Conservation (phyloP, 2,113 vertebrate genomes). For the Leucopsar rothschildi region DNA sequence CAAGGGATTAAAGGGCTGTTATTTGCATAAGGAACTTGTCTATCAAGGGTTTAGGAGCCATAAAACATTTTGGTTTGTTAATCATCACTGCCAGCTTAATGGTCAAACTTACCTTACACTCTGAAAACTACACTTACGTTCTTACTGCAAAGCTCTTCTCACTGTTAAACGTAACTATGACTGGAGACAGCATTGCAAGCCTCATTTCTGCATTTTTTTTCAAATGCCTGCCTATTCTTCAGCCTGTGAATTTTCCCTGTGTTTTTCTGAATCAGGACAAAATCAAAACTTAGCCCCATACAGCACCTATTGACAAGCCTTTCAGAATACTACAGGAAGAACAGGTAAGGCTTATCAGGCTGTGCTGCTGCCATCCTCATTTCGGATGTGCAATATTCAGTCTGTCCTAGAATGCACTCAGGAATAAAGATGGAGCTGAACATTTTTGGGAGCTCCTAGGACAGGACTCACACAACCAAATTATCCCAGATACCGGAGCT, state of each 20-base stretch:
- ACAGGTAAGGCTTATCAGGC: not conserved
- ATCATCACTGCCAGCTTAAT: not conserved
- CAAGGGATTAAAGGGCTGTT: not conserved
- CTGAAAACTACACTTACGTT: not conserved
- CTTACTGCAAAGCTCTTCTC: not conserved
- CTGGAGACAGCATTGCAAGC: not conserved
- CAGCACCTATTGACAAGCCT: not conserved
- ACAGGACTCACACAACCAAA: not conserved
- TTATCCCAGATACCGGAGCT: not conserved
- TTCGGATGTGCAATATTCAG: fast-evolving
- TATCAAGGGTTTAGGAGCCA: not conserved
- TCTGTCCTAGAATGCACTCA: not conserved
- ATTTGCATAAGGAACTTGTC: not conserved
- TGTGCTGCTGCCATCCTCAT: not conserved
- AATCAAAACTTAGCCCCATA: not conserved
- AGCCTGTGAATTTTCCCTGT: not conserved
- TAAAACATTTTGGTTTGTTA: not conserved
- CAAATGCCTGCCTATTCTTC: not conserved
- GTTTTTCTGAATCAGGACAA: not conserved
- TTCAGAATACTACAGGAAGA: not conserved
- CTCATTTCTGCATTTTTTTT: not conserved
- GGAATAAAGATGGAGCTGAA: not conserved
- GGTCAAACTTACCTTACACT: not conserved
- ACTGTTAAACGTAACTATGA: not conserved
- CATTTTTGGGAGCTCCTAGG: not conserved